These are phyloP conservation scores for Allophyes oxyacanthae DNA, from an alignment of 2,888 invertebrate species.

Conservation along the genomic window DNA sequence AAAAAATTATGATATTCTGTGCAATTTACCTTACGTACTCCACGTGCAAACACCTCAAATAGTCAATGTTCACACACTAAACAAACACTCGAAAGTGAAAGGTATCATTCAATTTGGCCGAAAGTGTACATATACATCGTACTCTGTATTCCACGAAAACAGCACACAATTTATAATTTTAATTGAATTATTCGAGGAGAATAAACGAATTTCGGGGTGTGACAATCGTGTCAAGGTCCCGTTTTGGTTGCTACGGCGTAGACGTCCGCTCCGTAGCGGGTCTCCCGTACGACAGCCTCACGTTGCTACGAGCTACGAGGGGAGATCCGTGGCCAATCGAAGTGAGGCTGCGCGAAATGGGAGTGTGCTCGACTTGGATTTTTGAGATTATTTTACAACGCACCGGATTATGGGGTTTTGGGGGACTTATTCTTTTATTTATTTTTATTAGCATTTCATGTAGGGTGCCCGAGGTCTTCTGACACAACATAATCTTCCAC, in stretches of 20 bases:
- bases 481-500: constrained; percentile 20
- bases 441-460: constrained; percentile 40
- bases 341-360: constrained; percentile 81
- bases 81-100: constrained; percentile 62
- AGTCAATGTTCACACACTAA: constrained; percentile 68
- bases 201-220: constrained; percentile 73
- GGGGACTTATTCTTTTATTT: constrained; percentile 41
- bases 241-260: constrained; percentile 72
- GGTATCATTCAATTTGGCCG: constrained; percentile 37
- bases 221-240: constrained; percentile 83
- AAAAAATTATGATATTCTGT: too few species aligned
- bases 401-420: constrained; percentile 54
- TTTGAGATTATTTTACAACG: constrained; percentile 65
- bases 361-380: constrained; percentile 75
- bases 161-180: constrained; percentile 50
- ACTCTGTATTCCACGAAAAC: constrained; percentile 36
- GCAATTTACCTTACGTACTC: constrained; percentile 65
- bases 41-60: constrained; percentile 64
- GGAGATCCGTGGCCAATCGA: constrained; percentile 87
- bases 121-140: constrained; percentile 45
- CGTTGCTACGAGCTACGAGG: constrained; percentile 88
- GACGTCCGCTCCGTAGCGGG: constrained; percentile 85
- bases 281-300: constrained; percentile 85
- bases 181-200: constrained; percentile 49
- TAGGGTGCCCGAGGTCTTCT: constrained; percentile 14